Evolutionary conservation across 1,140 invertebrate genomes (phyloP).

Genomic region (Condylostylus longicornis): DNA sequence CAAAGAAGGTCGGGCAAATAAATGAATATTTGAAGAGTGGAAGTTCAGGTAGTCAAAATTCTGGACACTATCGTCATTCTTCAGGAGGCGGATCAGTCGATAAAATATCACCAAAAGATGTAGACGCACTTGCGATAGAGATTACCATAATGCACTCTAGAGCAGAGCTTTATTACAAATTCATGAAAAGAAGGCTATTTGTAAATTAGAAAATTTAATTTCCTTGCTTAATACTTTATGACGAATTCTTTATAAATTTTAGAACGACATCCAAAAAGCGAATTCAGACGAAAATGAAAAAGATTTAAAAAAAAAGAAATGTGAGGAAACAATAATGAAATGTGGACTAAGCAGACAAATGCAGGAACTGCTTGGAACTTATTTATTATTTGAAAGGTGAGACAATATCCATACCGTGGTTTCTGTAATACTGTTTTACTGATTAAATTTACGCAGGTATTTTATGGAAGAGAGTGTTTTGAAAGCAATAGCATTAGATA

Average conservation of each 20-base stretch:
- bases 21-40: slow-evolving; percentile 36
- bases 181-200: slow-evolving; percentile 62
- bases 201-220: slow-evolving; percentile 36
- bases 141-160: slow-evolving; percentile 82
- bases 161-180: slow-evolving; percentile 79
- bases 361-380: slow-evolving; percentile 81
- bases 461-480: slow-evolving; percentile 91
- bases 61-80: slow-evolving; percentile 28
- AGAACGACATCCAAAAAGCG: slow-evolving; percentile 29
- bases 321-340: slow-evolving; percentile 56
- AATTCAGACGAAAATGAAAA: slow-evolving; percentile 35
- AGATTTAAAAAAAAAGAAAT: slow-evolving; percentile 38
- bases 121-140: slow-evolving; percentile 81
- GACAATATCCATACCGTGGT: background rate
- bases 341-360: slow-evolving; percentile 69
- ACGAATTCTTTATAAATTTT: slow-evolving; percentile 1
- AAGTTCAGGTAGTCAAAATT: slow-evolving; percentile 23
- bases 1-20: slow-evolving; percentile 47
- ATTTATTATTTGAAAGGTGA: slow-evolving; percentile 78
- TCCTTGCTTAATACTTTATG: background rate
- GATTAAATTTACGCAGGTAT: slow-evolving; percentile 37
- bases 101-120: slow-evolving; percentile 63
- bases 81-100: slow-evolving; percentile 34
- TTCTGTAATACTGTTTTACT: background rate
- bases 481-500: slow-evolving; percentile 85